Percentiles rank a stretch among this genome's conserved stretches.
Conservation (phyloP, 2,888 invertebrate species). For the Bhutanitis thaidina region DNA sequence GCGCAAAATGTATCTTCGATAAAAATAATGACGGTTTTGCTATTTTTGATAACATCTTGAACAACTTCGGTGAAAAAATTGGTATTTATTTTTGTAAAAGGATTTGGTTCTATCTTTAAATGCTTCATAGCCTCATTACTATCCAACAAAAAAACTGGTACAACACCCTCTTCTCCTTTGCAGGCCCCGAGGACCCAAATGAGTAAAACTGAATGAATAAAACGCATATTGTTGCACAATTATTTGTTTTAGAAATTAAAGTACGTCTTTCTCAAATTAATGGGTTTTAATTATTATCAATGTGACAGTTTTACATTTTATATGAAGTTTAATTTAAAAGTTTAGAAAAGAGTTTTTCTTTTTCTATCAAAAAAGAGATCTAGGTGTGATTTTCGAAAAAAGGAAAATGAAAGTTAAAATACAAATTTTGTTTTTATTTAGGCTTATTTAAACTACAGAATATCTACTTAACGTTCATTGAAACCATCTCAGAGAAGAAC, state of each 20-base stretch:
- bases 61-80: constrained; percentile 39
- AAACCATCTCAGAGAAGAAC: too few relatives aligned
- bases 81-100: constrained; percentile 38
- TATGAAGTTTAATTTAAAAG: not conserved
- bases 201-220: not conserved
- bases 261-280: not conserved
- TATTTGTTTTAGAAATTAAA: not conserved
- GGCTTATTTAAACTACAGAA: too few relatives aligned
- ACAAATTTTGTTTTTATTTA: too few relatives aligned
- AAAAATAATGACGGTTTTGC: constrained; percentile 45
- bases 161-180: constrained; percentile 28
- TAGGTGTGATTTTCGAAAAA: too few relatives aligned
- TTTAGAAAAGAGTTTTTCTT: not conserved
- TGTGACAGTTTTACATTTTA: not conserved
- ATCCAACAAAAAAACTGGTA: constrained; percentile 53
- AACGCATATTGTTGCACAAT: not conserved
- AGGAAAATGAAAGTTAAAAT: too few relatives aligned
- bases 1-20: constrained; percentile 47
- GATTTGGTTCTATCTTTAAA: constrained; percentile 35
- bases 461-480: too few relatives aligned
- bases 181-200: constrained; percentile 7
- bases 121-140: constrained; percentile 32
- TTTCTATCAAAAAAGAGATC: too few relatives aligned
- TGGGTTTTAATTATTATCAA: not conserved
- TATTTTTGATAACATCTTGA: constrained; percentile 32